These are phyloP conservation scores for Monarcha castaneiventris DNA, from an alignment of 2,113 vertebrate species.

Conservation along the genomic window DNA sequence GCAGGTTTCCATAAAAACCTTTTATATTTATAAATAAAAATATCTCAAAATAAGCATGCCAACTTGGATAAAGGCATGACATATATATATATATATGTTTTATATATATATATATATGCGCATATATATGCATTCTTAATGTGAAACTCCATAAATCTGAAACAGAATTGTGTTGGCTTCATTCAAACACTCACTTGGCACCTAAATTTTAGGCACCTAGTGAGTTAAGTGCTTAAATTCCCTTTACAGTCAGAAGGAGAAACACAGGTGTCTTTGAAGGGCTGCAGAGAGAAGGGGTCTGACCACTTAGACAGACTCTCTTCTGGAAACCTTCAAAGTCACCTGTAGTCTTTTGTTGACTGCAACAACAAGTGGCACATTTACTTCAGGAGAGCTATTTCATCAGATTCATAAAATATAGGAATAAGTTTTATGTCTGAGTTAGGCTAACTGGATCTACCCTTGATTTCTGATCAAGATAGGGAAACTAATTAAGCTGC, in stretches of 20 bases:
- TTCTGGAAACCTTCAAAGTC: constrained; percentile 41
- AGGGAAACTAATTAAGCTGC: constrained; percentile 10
- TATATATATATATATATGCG: background rate
- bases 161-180: background rate
- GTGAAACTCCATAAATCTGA: constrained; percentile 15
- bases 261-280: constrained; percentile 20
- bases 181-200: background rate
- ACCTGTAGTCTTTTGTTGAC: background rate
- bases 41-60: background rate
- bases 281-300: constrained; percentile 1
- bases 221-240: constrained; percentile 8
- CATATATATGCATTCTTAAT: background rate
- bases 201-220: background rate
- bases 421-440: background rate
- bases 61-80: background rate
- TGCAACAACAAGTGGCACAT: background rate
- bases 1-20: constrained; percentile 10
- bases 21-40: constrained; percentile 40
- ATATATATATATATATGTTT: background rate
- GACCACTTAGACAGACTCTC: background rate
- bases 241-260: constrained; percentile 30
- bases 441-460: background rate
- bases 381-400: background rate
- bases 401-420: background rate
- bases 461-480: constrained; percentile 12